Conservation (phyloP, 2,113 vertebrate genomes). For the human (Homo sapiens) region DNA sequence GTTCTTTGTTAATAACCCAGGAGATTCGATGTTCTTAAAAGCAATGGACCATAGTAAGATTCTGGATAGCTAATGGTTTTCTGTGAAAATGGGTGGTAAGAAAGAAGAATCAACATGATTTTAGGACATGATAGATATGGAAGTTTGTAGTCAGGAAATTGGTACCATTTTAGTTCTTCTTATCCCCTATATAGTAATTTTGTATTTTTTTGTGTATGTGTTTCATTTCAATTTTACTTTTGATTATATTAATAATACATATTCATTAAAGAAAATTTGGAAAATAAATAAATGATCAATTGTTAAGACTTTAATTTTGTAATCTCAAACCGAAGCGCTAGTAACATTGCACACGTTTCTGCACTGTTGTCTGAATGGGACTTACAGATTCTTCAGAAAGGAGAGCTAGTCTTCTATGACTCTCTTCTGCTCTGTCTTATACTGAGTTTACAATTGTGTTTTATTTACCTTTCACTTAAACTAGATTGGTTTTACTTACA, state of each 20-base stretch:
- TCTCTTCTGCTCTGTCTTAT: neutral
- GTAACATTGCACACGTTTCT: neutral
- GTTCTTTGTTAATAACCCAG: neutral
- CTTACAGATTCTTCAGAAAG: neutral
- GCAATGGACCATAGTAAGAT: neutral
- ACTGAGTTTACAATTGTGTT: neutral
- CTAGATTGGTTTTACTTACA: constrained; percentile 15
- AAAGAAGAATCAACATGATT: neutral
- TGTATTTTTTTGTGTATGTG: neutral
- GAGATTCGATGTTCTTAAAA: neutral
- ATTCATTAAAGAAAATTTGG: neutral
- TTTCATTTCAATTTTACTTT: neutral
- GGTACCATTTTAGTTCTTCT: neutral
- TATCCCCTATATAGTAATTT: neutral
- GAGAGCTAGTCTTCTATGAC: neutral
- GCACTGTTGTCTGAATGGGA: neutral
- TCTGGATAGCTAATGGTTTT: neutral
- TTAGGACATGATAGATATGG: neutral
- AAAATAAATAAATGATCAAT: neutral
- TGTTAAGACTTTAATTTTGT: neutral
- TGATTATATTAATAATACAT: neutral
- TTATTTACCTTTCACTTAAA: constrained; percentile 16
- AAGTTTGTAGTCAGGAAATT: neutral
- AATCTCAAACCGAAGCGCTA: neutral
- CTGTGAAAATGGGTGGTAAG: neutral